These are phyloP conservation scores for Sebastolobus alascanus DNA, from an alignment of 2,797 vertebrate genomes.

Conservation along the genomic window DNA sequence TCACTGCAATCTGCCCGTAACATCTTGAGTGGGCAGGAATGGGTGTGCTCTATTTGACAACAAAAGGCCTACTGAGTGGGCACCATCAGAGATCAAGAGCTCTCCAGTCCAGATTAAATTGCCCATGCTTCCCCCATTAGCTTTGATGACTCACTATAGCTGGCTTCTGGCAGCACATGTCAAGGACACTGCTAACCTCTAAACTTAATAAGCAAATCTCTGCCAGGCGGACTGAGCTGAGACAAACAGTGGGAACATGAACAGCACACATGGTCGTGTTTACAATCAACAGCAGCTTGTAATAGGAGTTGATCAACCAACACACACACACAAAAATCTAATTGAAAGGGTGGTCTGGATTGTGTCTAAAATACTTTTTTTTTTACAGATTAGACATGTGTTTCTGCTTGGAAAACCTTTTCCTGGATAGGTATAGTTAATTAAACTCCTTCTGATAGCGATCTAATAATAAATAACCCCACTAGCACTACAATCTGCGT, in stretches of 20 bases:
- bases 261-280: conserved; percentile 50
- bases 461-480: not conserved
- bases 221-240: conserved; percentile 59
- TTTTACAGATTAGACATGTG: not conserved
- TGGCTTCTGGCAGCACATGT: conserved; percentile 77
- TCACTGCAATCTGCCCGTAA: conserved; percentile 63
- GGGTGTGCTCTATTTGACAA: conserved; percentile 81
- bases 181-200: conserved; percentile 81
- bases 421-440: not conserved
- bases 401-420: not conserved
- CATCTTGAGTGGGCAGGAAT: conserved; percentile 70
- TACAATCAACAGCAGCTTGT: conserved; percentile 50
- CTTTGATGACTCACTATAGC: conserved; percentile 81
- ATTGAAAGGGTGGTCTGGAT: conserved; percentile 2
- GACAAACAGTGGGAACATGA: conserved; percentile 51
- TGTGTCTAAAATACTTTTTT: not conserved
- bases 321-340: not conserved
- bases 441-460: not conserved
- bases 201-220: conserved; percentile 80
- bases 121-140: conserved; percentile 81
- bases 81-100: conserved; percentile 80
- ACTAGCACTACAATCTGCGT: not conserved
- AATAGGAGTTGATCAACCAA: conserved; percentile 34
- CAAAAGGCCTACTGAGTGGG: conserved; percentile 77
- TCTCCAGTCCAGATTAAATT: conserved; percentile 84